Percentiles rank a stretch among this genome's conserved stretches.
These are phyloP conservation scores for Listrodromus nycthemerus DNA, from an alignment of 2,888 invertebrate species.

Conservation along the genomic window DNA sequence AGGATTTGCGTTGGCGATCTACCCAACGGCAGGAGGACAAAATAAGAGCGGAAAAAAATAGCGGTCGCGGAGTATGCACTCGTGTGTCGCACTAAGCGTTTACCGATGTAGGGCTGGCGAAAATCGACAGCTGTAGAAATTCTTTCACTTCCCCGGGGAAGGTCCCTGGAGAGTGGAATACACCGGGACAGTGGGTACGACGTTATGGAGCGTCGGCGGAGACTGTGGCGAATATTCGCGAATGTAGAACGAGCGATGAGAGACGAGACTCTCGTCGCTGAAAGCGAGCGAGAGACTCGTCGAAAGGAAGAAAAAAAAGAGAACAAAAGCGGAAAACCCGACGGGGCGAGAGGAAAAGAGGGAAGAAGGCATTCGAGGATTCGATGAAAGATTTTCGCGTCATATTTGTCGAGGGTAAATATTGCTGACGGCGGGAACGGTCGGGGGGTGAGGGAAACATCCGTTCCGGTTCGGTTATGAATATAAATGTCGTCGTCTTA, in stretches of 20 bases:
- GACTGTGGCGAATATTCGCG: conserved; percentile 55
- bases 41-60: conserved; percentile 45
- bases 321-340: conserved; percentile 46
- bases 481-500: conserved; percentile 73
- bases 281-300: conserved; percentile 14
- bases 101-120: conserved; percentile 50
- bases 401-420: conserved; percentile 75
- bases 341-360: conserved; percentile 52
- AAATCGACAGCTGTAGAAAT: conserved; percentile 70
- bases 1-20: conserved; percentile 37
- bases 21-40: conserved; percentile 9
- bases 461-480: conserved; percentile 72
- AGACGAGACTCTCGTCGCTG: conserved; percentile 9
- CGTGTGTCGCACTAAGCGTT: conserved; percentile 57
- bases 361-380: conserved; percentile 61
- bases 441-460: conserved; percentile 31
- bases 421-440: conserved; percentile 70
- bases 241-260: conserved; percentile 25
- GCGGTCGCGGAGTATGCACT: conserved; percentile 24
- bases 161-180: conserved; percentile 36
- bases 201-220: conserved; percentile 27
- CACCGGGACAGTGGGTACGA: conserved; percentile 47
- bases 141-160: conserved; percentile 46
- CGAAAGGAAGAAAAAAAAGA: neutral
- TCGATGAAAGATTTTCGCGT: conserved; percentile 73